Percentiles rank a stretch among this genome's conserved stretches.
Conservation (phyloP, 2,113 vertebrate genomes). For the Copsychus sechellarum region DNA sequence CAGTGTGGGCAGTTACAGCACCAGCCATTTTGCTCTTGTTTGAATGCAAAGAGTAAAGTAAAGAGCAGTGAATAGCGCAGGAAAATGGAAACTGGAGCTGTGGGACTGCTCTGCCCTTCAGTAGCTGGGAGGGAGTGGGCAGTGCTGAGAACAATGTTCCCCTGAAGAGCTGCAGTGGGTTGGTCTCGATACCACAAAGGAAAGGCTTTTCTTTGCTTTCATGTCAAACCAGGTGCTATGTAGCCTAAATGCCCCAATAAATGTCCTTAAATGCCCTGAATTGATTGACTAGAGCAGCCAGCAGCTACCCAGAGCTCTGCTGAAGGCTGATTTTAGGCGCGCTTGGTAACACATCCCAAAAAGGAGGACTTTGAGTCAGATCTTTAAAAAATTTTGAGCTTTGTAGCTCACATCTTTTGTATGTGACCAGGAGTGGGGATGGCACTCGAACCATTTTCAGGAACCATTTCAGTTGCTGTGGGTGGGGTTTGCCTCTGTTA, state of each 20-base stretch:
- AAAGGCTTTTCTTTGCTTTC: background rate
- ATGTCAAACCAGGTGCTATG: background rate
- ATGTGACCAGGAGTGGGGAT: background rate
- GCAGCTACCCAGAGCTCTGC: background rate
- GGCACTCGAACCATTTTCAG: background rate
- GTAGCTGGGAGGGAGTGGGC: background rate
- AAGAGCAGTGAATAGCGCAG: background rate
- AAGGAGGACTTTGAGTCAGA: background rate
- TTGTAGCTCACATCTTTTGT: background rate
- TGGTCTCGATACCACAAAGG: background rate
- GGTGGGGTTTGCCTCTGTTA: background rate
- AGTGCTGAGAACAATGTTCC: rapidly evolving
- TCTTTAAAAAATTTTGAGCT: background rate
- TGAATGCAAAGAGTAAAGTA: background rate
- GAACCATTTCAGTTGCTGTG: background rate
- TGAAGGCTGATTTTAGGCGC: background rate
- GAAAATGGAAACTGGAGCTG: background rate
- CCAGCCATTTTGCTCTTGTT: background rate
- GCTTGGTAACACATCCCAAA: background rate
- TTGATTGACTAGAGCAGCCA: background rate
- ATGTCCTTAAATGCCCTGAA: background rate
- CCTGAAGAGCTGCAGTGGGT: background rate
- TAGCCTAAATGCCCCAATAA: background rate
- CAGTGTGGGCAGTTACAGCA: background rate
- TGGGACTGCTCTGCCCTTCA: background rate